Evolutionary conservation across 1,140 invertebrate genomes (phyloP).

Genomic region (Chironomus striatipennis): DNA sequence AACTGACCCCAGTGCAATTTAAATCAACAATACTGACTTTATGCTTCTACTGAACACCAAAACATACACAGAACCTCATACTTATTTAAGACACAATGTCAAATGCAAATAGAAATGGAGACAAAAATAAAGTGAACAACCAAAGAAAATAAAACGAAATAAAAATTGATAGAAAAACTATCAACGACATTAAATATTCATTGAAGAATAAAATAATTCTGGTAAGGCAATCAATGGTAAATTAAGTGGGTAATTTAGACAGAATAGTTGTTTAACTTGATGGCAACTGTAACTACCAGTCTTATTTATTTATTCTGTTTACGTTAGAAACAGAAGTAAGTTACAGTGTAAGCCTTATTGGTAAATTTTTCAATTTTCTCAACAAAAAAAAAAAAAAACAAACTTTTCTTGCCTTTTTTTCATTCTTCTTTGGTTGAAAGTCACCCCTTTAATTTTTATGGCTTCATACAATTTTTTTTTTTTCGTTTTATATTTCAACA

Average conservation of each 20-base stretch:
- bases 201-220: neutral
- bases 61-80: too few relatives aligned
- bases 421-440: neutral
- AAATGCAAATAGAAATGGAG: neutral
- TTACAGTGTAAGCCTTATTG: neutral
- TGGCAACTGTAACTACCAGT: neutral
- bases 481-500: neutral
- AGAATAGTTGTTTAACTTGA: neutral
- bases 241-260: conserved; percentile 13
- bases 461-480: neutral
- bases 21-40: neutral
- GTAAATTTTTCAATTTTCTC: conserved; percentile 8
- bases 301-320: neutral
- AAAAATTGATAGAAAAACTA: neutral
- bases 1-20: too few relatives aligned
- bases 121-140: too few relatives aligned
- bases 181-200: conserved; percentile 8
- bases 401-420: neutral
- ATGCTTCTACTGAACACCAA: neutral
- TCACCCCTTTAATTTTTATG: neutral
- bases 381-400: neutral
- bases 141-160: neutral
- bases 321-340: neutral
- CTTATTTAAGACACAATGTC: neutral
- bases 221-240: neutral